A percentile compares a stretch with the other conserved stretches of the same genome.
phyloP scores from a whole-genome alignment of 2,888 invertebrate species.

The Panzeria rudis region DNA sequence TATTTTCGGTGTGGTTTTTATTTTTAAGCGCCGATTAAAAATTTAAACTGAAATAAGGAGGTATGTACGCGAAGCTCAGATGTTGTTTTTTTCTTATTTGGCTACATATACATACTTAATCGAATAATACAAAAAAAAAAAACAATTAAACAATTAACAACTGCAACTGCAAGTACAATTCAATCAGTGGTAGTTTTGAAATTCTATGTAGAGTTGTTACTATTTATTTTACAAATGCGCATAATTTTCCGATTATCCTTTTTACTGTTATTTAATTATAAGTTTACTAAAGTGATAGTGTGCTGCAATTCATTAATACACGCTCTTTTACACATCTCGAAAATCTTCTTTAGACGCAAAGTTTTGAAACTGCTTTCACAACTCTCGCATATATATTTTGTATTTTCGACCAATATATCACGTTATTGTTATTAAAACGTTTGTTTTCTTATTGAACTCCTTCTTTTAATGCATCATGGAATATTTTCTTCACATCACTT shows the following conservation, averaged over 20 bases:
- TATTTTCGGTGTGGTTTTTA: conserved; percentile 13
- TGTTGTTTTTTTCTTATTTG: background rate
- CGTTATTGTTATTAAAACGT: conserved; percentile 60
- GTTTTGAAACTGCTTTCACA: background rate
- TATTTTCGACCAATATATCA: conserved; percentile 16
- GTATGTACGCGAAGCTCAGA: background rate
- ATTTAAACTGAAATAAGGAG: conserved; percentile 32
- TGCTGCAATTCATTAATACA: no score
- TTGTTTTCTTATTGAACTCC: conserved; percentile 35
- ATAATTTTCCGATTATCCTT: no score
- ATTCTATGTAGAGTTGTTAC: no score
- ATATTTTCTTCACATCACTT: conserved; percentile 37
- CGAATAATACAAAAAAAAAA: no score
- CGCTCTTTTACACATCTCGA: no score
- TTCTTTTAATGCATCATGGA: conserved; percentile 18
- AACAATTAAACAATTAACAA: no score
- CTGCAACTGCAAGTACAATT: no score
- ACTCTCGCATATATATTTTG: conserved; percentile 15
- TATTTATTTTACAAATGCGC: no score
- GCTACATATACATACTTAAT: no score
- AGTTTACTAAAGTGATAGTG: no score
- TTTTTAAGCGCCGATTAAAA: conserved; percentile 49
- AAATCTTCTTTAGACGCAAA: background rate
- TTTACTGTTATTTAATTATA: no score
- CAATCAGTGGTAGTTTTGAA: no score